Evolutionary conservation across 2,797 vertebrate species (phyloP).

Genomic region (Australoheros facetus): DNA sequence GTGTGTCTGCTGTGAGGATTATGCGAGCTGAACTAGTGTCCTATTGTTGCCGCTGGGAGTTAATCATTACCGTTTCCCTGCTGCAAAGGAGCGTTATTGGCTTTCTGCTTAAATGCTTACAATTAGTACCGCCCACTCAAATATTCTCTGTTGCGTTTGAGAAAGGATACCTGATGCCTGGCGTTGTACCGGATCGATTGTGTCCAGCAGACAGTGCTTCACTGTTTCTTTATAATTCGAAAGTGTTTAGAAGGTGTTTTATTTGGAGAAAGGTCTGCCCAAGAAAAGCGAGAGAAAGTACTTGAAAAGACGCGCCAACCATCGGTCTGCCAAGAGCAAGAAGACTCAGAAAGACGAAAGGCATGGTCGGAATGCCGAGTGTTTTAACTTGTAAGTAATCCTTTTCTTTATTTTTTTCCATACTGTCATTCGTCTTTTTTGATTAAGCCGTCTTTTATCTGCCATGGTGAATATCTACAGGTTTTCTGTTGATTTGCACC

Average conservation of each 20-base stretch:
- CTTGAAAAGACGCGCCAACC: background rate
- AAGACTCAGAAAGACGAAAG: constrained; percentile 21
- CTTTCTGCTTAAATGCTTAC: constrained; percentile 30
- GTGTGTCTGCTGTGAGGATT: constrained; percentile 55
- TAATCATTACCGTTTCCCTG: constrained; percentile 53
- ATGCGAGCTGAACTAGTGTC: constrained; percentile 43
- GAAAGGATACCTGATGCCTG: constrained; percentile 16
- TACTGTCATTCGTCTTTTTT: too few species aligned
- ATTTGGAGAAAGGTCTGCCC: background rate
- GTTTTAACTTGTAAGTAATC: constrained; percentile 68
- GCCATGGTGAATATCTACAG: background rate
- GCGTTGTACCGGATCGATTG: background rate
- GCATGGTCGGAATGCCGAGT: constrained; percentile 74
- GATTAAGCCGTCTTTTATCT: background rate
- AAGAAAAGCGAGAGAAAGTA: constrained; percentile 2
- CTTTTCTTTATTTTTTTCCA: background rate
- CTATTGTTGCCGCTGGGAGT: constrained; percentile 37
- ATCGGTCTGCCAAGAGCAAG: background rate
- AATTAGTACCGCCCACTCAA: constrained; percentile 36
- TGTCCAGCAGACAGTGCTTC: background rate
- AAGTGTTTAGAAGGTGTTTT: background rate
- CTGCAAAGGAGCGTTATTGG: constrained; percentile 32
- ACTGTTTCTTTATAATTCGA: background rate
- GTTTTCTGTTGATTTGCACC: background rate
- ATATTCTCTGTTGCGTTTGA: background rate